Conservation (phyloP, 2,888 invertebrate genomes). For the Mechanitis mazaeus region DNA sequence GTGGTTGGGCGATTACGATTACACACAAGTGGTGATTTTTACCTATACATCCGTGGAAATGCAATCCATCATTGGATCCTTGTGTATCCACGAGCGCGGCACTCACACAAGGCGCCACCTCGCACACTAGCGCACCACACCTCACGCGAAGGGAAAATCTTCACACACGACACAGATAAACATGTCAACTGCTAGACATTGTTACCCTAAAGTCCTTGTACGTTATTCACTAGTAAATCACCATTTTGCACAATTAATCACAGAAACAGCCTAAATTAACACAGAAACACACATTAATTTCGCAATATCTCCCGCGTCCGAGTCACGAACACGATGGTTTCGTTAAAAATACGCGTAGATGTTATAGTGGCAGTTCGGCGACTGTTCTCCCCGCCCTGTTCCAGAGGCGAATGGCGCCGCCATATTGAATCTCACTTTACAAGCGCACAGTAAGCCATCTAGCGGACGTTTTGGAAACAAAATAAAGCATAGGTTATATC, state of each 20-base stretch:
- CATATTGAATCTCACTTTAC: conserved; percentile 68
- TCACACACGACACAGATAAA: conserved; percentile 78
- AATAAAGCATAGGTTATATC: conserved; percentile 20
- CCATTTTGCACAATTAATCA: conserved; percentile 63
- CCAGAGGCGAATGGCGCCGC: conserved; percentile 73
- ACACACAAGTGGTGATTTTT: conserved; percentile 59
- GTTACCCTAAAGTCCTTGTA: conserved; percentile 74
- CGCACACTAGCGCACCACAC: conserved; percentile 67
- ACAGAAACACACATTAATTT: conserved; percentile 69
- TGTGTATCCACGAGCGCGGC: conserved; percentile 58
- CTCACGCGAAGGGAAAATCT: conserved; percentile 77
- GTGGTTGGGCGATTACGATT: conserved; percentile 39
- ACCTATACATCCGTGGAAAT: conserved; percentile 74
- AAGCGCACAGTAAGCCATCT: conserved; percentile 55
- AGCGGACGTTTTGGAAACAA: conserved; percentile 48
- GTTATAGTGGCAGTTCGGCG: conserved; percentile 67
- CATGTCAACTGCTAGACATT: conserved; percentile 77
- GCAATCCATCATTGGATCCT: conserved; percentile 75
- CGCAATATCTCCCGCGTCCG: conserved; percentile 70
- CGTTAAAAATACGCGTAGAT: conserved; percentile 73
- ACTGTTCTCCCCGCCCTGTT: conserved; percentile 76
- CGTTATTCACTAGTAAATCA: conserved; percentile 70
- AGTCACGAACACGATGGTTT: conserved; percentile 69
- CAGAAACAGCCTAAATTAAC: conserved; percentile 65
- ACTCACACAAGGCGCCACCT: conserved; percentile 57